Conservation (phyloP, 2,797 vertebrate species). For the Lophius americanus region DNA sequence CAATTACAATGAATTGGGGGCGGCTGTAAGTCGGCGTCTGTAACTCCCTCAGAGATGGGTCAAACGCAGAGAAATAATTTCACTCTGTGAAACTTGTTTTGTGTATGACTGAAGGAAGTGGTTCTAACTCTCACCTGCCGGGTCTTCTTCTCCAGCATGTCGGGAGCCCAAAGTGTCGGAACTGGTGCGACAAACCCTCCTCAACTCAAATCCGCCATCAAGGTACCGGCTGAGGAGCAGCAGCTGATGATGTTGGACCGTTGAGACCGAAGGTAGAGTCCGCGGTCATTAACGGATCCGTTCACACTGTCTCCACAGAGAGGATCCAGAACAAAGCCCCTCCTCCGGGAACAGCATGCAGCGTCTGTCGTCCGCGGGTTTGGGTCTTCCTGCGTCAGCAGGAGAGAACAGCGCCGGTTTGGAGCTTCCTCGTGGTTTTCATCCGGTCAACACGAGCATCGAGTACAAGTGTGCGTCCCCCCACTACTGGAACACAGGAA, state of each 20-base stretch:
- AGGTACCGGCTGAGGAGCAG: conserved; percentile 72
- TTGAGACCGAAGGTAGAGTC: too few species aligned
- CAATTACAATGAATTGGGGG: too few species aligned
- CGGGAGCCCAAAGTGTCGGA: conserved; percentile 90
- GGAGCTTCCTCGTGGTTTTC: conserved; percentile 84
- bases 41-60: too few species aligned
- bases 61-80: too few species aligned
- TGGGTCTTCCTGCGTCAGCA: conserved; percentile 20
- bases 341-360: conserved; percentile 70
- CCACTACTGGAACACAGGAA: conserved; percentile 87
- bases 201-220: conserved; percentile 81
- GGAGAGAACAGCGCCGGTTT: conserved; percentile 67
- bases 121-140: conserved; percentile 6
- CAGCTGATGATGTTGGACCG: too few species aligned
- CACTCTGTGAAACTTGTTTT: too few species aligned
- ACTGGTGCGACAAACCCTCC: conserved; percentile 87
- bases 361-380: conserved; percentile 37
- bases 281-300: too few species aligned
- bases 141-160: conserved; percentile 82
- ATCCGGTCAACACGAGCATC: conserved; percentile 86
- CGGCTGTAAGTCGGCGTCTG: too few species aligned
- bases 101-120: too few species aligned
- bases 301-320: conserved; percentile 66
- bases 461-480: conserved; percentile 88
- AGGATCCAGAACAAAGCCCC: conserved; percentile 70